Evolutionary conservation across 1,140 invertebrate species (phyloP), one percentile per base, ranked within the genome.

Genomic region (Aleiodes sp.): DNA sequence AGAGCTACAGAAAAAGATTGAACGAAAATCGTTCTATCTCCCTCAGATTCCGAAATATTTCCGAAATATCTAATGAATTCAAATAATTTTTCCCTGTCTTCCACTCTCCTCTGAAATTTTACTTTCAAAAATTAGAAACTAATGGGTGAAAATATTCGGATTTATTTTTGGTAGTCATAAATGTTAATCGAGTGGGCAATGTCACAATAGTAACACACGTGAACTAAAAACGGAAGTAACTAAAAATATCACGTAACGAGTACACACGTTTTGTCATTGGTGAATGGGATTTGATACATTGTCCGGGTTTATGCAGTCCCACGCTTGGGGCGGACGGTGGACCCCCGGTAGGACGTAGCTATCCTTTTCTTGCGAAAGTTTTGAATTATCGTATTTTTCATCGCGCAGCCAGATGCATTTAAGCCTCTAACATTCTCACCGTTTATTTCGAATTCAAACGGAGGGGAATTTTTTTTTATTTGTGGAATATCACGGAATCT

Each of bases 251-350:
- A 52, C 37, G 57, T 68, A 61, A 68, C 39, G 39, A 29, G 65
- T 26, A 24, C 28, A 52, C 46, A 52, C 46, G 46, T 52, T 52
- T 52, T 46, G 41, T n/a, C 21, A 16, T 52, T 46, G 41, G 56
- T 59, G 56, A 35, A 57, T 61, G 43, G 69, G 59, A 68, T 57
- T 41, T 70, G 68, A 33, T 67, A 66, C 70, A 70, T 64, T 59
- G 28, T 59, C 65, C 68, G 69, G 68, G 65, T 70, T 65, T 65
- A 61, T 68, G 37, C 69, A 66, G 73, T 75, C 73, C 66, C 73
- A 75, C 73, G 73, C 71, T 73, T n/a, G 70, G 57, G 35, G 66
- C 66, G 66, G 66, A 62, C 59, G 33, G 46, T 37, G 26, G 41
- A n/a, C 28, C 9, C 35, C 52, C 63, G 43, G 62, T 56, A 61